Evolutionary conservation across 2,113 vertebrate species (phyloP), one percentile per base, ranked within the genome.

Genomic region (Scomber scombrus): DNA sequence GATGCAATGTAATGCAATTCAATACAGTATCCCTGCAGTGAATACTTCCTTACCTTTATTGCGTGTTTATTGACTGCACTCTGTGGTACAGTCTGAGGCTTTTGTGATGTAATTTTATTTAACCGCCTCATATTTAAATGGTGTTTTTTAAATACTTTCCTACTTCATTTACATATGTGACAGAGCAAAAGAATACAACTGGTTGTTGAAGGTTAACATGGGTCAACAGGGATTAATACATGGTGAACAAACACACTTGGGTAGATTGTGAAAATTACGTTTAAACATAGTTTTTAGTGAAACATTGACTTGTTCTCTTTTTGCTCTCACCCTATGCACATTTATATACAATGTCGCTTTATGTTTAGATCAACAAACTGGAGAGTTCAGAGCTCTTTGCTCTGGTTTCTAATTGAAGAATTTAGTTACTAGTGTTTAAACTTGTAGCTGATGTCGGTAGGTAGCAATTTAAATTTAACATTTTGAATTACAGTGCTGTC

Each of bases 1-100:
- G 89, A 90, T 89, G 89, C 88, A 91, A 92, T 4, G 10, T 11
- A 18, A 18, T 75, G 87, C 69, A 91, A 18, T 75, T 85, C 69
- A 91, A 92, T 3, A 49, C 29, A 72, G 6, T 60, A 26, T 65
- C 56, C 63, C 34, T 77, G 80, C 70, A 19, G 34, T 70, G 69
- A 68, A 74, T 61, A 34, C 71, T 75, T 74, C 43, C 23, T n/a
- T 64, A 29, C 55, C 68, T 65, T 81, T 81, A 81, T 54, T 73
- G 45, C 50, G 68, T 58, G 23, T 56, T 56, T 49, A 55, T 60
- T 72, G 16, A 70, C 66, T 67, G 29, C 43, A 46, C 7, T 78
- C 57, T 52, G 3, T 75, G 63, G 34, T 55, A 16, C 26, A 50
- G 21, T 56, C 45, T n/a, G 13, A 31, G 4, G 19, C 1, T 34